These are phyloP conservation scores for Neocrepidodera transversa DNA, from an alignment of 2,888 invertebrate genomes.

Conservation along the genomic window DNA sequence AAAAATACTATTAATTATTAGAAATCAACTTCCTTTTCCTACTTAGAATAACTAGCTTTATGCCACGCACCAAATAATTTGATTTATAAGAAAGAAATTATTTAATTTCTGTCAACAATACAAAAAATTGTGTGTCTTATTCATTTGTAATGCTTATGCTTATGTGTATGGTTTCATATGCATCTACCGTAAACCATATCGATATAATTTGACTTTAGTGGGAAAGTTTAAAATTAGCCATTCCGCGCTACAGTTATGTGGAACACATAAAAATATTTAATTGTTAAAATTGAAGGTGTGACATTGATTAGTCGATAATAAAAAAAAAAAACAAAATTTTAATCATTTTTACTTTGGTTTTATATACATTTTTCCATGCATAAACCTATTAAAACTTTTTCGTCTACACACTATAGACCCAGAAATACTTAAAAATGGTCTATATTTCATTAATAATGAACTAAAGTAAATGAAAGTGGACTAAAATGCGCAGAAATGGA, in stretches of 20 bases:
- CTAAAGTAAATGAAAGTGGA: too few species aligned
- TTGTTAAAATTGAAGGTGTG: slow-evolving; percentile 1
- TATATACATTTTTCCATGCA: too few species aligned
- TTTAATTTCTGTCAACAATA: slow-evolving; percentile 18
- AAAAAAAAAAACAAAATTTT: too few species aligned
- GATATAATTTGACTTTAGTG: slow-evolving; percentile 30
- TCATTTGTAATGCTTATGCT: slow-evolving; percentile 7
- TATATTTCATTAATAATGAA: too few species aligned
- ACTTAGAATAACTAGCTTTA: neutral
- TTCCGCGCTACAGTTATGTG: slow-evolving; percentile 8
- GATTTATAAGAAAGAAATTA: slow-evolving; percentile 22
- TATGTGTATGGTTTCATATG: slow-evolving; percentile 16
- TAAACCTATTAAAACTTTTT: too few species aligned
- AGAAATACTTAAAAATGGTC: too few species aligned
- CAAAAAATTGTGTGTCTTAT: slow-evolving; percentile 22
- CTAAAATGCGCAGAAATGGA: too few species aligned
- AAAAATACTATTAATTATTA: too few species aligned
- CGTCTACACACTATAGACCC: too few species aligned
- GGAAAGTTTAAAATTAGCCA: slow-evolving; percentile 25
- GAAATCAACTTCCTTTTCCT: too few species aligned
- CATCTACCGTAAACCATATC: slow-evolving; percentile 26
- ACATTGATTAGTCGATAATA: neutral
- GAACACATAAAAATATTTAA: slow-evolving; percentile 10
- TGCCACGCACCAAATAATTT: slow-evolving; percentile 25
- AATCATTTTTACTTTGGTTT: too few species aligned